Base-by-base conservation (phyloP, 2,797 vertebrate species). In the Hydrolagus colliei region DNA sequence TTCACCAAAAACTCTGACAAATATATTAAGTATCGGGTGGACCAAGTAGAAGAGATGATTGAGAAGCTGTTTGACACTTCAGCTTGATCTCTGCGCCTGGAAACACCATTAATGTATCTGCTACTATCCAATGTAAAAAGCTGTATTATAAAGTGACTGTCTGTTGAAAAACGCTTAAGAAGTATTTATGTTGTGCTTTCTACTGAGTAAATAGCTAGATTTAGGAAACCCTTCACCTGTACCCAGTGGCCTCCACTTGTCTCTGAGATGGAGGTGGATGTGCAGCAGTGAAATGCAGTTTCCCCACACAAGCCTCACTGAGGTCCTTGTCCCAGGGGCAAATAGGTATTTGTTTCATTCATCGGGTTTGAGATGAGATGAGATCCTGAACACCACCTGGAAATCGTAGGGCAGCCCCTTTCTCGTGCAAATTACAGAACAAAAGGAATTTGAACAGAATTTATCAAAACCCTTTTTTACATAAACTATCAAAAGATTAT, bases 1-100 rank as follows among this genome's bases (percentile, higher is more conserved):
- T 99, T 99, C 92, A 99, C 98, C 86, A 99, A 99, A 92, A 99
- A 99, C 90, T 95, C 95, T 0, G 97, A 98, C 90, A 99, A 99
- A 88, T 99, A 99, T 87, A 95, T 96, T 92, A 98, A 97, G 89
- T 98, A 98, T 86, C 94, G 94, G 0, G 94, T 97, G 0, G 97
- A 99, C 67, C 96, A 98, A 59, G 97, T 99, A 87, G 97, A 96
- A 74, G 96, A 97, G 74, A 99, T 99, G 98, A 98, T 99, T 0
- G 97, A 98, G 68, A 96, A 90, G 91, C 95, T 99, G 76, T 99
- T 99, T 8, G 97, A 99, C 92, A 99, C 97, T 0, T 99, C 97
- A 0, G 98, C 98, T 16, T 99, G 90, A 94, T 86, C 22, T 61
- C 63, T 68, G 9, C 10, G 9, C 32, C 41, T 18, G 77, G n/a